phyloP scores from a whole-genome alignment of 2,797 vertebrate genomes.

The Acanthiza pusilla region DNA sequence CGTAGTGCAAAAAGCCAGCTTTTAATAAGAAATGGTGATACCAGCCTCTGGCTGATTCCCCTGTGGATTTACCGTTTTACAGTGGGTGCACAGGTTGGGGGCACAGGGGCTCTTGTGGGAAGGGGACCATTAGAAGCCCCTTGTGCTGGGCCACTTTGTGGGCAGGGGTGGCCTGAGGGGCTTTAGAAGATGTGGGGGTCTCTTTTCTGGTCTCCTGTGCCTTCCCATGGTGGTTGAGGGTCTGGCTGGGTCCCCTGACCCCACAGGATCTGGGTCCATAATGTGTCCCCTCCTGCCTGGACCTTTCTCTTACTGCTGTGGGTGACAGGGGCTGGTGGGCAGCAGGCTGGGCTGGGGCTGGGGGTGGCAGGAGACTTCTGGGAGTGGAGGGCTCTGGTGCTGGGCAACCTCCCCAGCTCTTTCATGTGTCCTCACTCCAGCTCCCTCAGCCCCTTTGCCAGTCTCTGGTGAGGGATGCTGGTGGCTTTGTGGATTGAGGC shows the following conservation, averaged over 20 bases:
- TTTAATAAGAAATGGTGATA: conserved; percentile 18
- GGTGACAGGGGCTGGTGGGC: neutral
- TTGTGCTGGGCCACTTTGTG: neutral
- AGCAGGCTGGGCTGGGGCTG: neutral
- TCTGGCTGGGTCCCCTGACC: neutral
- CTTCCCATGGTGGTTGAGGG: neutral
- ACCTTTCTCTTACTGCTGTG: neutral
- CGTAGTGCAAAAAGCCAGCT: neutral
- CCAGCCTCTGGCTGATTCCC: neutral
- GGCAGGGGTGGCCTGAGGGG: neutral
- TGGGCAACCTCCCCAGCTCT: neutral
- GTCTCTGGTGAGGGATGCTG: fast-evolving
- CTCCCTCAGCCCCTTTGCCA: fast-evolving
- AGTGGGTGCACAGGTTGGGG: neutral
- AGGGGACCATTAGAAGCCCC: neutral
- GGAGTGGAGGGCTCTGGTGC: neutral
- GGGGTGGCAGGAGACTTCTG: neutral
- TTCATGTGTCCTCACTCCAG: neutral
- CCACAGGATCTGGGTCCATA: neutral
- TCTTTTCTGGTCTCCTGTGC: neutral
- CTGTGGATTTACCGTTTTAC: neutral
- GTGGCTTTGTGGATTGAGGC: neutral
- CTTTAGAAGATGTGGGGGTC: neutral
- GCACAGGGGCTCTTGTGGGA: neutral
- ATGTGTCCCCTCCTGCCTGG: neutral